Conservation (phyloP, 2,797 vertebrate species). For the Adrianichthys oophorus region DNA sequence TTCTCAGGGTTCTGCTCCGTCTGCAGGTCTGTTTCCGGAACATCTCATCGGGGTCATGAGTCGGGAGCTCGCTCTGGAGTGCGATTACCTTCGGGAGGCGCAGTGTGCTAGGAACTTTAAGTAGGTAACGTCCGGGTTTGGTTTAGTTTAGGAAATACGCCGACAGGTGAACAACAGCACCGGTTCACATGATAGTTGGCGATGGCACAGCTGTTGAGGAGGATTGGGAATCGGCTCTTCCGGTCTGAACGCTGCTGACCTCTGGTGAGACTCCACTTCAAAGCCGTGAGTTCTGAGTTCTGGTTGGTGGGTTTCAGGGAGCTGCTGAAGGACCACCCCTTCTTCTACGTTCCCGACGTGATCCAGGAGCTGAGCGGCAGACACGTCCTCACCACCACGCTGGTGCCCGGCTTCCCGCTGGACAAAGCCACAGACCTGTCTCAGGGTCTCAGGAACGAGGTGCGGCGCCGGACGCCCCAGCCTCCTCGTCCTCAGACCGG, state of each 20-base stretch:
- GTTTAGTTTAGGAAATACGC: no score
- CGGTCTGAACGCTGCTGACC: no score
- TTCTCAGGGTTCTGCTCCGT: neutral
- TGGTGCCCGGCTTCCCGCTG: slow-evolving; percentile 90
- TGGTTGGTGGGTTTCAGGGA: slow-evolving; percentile 70
- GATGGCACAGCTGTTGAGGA: no score
- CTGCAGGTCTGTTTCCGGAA: slow-evolving; percentile 89
- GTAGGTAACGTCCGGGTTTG: slow-evolving; percentile 59
- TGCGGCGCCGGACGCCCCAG: slow-evolving; percentile 25
- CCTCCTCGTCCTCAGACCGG: no score
- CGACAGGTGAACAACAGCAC: no score
- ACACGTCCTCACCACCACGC: slow-evolving; percentile 88
- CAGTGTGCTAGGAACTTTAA: slow-evolving; percentile 87
- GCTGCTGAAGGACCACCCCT: slow-evolving; percentile 88
- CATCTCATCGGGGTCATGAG: slow-evolving; percentile 91
- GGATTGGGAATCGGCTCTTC: no score
- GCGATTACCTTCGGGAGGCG: slow-evolving; percentile 92
- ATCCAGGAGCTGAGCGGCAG: slow-evolving; percentile 88
- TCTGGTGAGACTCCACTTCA: no score
- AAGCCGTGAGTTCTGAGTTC: no score
- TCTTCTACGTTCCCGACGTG: slow-evolving; percentile 89
- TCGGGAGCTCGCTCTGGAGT: slow-evolving; percentile 91
- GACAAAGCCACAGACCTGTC: slow-evolving; percentile 86
- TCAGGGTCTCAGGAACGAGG: slow-evolving; percentile 92
- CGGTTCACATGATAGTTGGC: no score